Evolutionary conservation across 1,140 invertebrate genomes (phyloP), one percentile per base, ranked within the genome.

Genomic region (Trichonephila clavipes): DNA sequence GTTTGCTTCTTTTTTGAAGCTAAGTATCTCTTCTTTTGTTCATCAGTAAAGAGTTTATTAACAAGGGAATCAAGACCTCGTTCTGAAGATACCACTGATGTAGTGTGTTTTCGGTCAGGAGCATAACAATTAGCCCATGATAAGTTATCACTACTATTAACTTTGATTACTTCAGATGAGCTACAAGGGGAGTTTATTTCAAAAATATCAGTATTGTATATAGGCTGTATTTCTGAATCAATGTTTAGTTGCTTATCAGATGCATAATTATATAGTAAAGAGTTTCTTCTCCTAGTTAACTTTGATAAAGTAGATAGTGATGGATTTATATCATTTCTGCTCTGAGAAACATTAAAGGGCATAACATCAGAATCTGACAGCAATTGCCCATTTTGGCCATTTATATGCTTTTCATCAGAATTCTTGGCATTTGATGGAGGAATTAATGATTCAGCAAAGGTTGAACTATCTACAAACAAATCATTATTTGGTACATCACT

Each of bases 61-160:
- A 88, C 34, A 18, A 88, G 28, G 1, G 86, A 66, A 16, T 58
- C 82, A 83, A 51, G 7, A 58, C 24, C 24, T 8, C 34, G 24
- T 64, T 88, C 62, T 40, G 61, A 64, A 1, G 86, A 88, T 21
- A 64, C 86, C 8, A 44, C 59, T 28, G 86, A 88, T 21, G 61
- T 10, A 3, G 86, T 16, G n/a, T n/a, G 28, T 3, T 40, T 88
- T 14, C 59, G 28, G 16, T 64, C 28, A 18, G 86, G 34, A 2
- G 61, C 16, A 88, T 88, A 88, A 44, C 86, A 88, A 40, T 62
- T 40, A 18, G 59, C 12, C 86, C 86, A 88, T 21, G 86, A 64
- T 10, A 10, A 12, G 16, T 18, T 61, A 64, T 64, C 86, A 88
- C 19, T n/a, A 24, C 4, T 58, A 24, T 85, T 4, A 0, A 21